A percentile compares a stretch with the other conserved stretches of the same genome.
Evolutionary conservation across 1,140 invertebrate species (phyloP).

Genomic region (Heliconius himera): DNA sequence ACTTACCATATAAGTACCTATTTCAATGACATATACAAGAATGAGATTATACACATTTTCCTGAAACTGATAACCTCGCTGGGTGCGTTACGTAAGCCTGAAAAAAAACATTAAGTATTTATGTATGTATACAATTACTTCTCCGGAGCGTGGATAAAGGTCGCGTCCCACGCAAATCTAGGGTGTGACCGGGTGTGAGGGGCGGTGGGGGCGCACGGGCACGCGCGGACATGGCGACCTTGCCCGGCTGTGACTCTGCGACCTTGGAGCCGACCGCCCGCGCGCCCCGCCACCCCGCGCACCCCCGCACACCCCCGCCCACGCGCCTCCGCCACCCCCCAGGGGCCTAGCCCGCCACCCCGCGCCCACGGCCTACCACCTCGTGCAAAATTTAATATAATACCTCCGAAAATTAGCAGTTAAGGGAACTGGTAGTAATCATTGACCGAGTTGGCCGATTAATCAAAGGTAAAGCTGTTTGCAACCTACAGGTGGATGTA

Average conservation of each 20-base stretch:
- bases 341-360: not conserved
- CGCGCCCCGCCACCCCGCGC: slow-evolving; percentile 41
- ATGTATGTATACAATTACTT: slow-evolving; percentile 74
- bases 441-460: slow-evolving; percentile 18
- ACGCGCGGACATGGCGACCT: slow-evolving; percentile 77
- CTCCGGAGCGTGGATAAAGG: slow-evolving; percentile 77
- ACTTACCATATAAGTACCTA: slow-evolving; percentile 11
- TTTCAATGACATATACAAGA: slow-evolving; percentile 33
- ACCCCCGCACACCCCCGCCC: slow-evolving; percentile 44
- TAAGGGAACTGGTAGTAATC: slow-evolving; percentile 25
- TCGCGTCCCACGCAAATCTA: slow-evolving; percentile 77
- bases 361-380: slow-evolving; percentile 51
- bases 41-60: slow-evolving; percentile 38
- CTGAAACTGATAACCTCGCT: slow-evolving; percentile 45
- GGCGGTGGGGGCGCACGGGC: slow-evolving; percentile 54
- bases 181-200: slow-evolving; percentile 69
- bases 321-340: slow-evolving; percentile 48
- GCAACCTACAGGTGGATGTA: slow-evolving; percentile 33
- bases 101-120: slow-evolving; percentile 72
- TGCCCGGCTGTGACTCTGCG: slow-evolving; percentile 79
- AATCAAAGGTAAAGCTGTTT: slow-evolving; percentile 12
- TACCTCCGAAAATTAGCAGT: slow-evolving; percentile 46
- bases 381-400: slow-evolving; percentile 74
- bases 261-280: slow-evolving; percentile 72
- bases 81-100: slow-evolving; percentile 48